These are phyloP conservation scores for Platynereis dumerilii DNA, from an alignment of 2,888 invertebrate species.

Conservation along the genomic window DNA sequence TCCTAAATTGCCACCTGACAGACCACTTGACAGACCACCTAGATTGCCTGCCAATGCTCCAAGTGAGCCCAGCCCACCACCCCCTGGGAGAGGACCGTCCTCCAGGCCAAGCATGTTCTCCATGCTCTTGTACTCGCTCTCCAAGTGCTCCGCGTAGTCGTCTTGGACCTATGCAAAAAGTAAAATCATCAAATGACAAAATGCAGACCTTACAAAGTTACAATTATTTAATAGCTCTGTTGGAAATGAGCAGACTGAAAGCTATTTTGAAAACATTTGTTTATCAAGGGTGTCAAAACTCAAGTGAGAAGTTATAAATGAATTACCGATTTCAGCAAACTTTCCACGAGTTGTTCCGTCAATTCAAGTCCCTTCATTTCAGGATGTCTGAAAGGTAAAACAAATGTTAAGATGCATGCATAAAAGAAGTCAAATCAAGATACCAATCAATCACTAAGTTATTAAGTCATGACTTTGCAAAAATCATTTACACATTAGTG, in stretches of 20 bases:
- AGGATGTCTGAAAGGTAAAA: background rate
- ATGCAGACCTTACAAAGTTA: background rate
- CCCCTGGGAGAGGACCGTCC: background rate
- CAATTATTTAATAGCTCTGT: background rate
- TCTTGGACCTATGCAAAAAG: slow-evolving; percentile 1
- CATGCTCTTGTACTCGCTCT: slow-evolving; percentile 5
- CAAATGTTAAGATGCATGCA: too few species aligned
- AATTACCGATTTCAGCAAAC: slow-evolving; percentile 1
- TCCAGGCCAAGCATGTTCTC: slow-evolving; percentile 7
- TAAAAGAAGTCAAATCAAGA: too few species aligned
- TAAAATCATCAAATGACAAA: background rate
- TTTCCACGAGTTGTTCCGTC: slow-evolving; percentile 4
- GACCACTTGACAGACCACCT: too few species aligned
- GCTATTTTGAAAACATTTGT: too few species aligned
- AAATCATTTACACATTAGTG: too few species aligned
- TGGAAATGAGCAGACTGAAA: background rate
- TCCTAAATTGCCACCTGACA: too few species aligned
- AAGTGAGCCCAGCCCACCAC: too few species aligned
- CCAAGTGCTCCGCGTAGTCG: background rate
- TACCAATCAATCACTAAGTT: too few species aligned
- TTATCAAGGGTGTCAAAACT: too few species aligned
- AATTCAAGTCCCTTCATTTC: background rate
- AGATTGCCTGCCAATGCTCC: too few species aligned
- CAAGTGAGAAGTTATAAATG: too few species aligned
- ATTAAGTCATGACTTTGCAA: too few species aligned